Base-by-base conservation (phyloP, 2,888 invertebrate species). In the Colletes collaris region DNA sequence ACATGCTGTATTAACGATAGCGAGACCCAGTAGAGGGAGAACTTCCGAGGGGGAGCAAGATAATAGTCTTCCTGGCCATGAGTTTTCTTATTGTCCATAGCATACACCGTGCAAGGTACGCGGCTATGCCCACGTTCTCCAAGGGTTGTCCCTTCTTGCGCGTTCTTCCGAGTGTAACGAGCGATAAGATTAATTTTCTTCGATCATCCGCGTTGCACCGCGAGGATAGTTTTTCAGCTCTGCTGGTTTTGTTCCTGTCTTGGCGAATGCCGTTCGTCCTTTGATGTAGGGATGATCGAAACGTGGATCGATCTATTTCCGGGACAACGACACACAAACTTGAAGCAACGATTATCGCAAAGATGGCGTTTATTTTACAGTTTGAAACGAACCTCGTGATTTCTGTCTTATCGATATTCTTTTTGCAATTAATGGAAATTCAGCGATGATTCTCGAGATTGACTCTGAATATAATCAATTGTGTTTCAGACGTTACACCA, bases 1-100 rank as follows among this genome's bases (percentile, higher is more conserved):
- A 88, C 76, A 87, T 87, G 87, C 76, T 87, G 67, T 87, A 87
- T 72, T 87, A 79, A 74, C 52, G 58, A 35, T 19, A 19, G 27
- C 52, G 5, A 59, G 3, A 46, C 58, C 64, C 58, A 59, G 52
- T 11, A 62, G 8, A 56, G 11, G 50, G 10, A 50, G 37, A 59
- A 46, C 44, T 60, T 74, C 37, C 40, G 35, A 64, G 49, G 56
- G 71, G 76, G 59, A 67, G 50, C 53, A 64, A 44, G 65, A 71
- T 56, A 62, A 72, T 53, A 68, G 66, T 71, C 81, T 64, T 77
- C 64, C 69, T 52, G 68, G 73, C 76, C 81, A 74, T 71, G 73
- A 80, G 66, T 67, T 70, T 76, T 80, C 60, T 77, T 74, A 64
- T 67, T 59, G 66, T 55, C 59, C 37, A 56, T 60, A 53, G 52